phyloP scores from a whole-genome alignment of 2,113 vertebrate genomes.

The Aleadryas rufinucha region DNA sequence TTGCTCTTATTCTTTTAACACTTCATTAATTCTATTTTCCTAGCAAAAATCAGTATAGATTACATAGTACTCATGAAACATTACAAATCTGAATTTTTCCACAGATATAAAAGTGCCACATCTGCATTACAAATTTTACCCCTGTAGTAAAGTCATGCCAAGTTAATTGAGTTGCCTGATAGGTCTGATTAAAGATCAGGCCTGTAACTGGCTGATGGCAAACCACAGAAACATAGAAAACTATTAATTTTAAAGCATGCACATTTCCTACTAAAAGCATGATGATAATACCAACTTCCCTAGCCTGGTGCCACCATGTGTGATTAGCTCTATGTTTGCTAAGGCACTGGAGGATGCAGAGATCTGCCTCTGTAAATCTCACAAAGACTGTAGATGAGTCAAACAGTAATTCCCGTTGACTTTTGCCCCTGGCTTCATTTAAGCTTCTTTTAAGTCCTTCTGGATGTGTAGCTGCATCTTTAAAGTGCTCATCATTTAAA shows the following conservation, averaged over 20 bases:
- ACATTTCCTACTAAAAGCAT: background rate
- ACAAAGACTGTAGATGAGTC: background rate
- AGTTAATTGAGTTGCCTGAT: background rate
- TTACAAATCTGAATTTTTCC: background rate
- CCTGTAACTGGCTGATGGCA: background rate
- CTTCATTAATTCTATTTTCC: background rate
- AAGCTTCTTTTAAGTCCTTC: background rate
- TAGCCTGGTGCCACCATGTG: fast-evolving
- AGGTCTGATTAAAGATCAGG: background rate
- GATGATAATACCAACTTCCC: background rate
- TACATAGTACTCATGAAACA: background rate
- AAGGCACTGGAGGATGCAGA: background rate
- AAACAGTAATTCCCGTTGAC: background rate
- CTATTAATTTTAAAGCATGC: background rate
- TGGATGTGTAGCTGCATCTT: background rate
- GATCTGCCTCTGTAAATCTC: background rate
- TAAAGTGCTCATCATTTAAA: background rate
- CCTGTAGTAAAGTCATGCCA: background rate
- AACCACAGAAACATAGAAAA: background rate
- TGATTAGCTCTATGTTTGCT: background rate
- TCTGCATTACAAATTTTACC: background rate
- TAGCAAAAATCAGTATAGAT: background rate
- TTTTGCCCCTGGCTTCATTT: background rate
- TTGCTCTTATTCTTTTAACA: background rate
- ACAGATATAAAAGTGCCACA: background rate